Conservation (phyloP, 2,888 invertebrate species). For the Drosophila histrio region DNA sequence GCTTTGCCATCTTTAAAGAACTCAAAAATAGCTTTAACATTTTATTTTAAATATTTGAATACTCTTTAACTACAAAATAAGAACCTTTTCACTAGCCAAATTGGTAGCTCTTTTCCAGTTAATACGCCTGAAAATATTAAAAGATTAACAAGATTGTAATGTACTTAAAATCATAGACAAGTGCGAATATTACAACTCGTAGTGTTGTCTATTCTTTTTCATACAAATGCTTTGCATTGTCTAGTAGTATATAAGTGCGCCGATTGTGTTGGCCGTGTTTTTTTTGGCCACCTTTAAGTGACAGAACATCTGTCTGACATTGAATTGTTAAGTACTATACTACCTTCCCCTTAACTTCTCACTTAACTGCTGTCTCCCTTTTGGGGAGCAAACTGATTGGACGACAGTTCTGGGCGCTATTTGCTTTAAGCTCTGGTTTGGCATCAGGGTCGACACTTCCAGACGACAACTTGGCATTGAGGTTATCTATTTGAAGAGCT, state of each 20-base stretch:
- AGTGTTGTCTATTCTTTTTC: conserved; percentile 23
- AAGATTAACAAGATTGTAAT: not conserved
- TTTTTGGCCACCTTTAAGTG: conserved; percentile 27
- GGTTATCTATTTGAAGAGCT: conserved; percentile 59
- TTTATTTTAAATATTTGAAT: no score
- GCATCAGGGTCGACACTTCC: conserved; percentile 27
- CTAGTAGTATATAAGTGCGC: conserved; percentile 31
- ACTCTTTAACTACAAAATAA: no score
- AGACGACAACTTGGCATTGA: conserved; percentile 53
- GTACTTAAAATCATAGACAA: not conserved
- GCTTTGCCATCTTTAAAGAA: no score
- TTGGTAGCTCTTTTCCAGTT: no score
- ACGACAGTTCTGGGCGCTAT: conserved; percentile 37
- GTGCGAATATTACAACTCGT: conserved; percentile 11
- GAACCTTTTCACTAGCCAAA: no score
- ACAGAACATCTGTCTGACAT: conserved; percentile 30
- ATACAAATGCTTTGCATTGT: conserved; percentile 43
- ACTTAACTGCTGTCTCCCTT: not conserved
- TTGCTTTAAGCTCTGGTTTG: conserved; percentile 31
- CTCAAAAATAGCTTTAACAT: no score
- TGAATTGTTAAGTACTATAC: conserved; percentile 22
- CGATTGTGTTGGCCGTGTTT: no score
- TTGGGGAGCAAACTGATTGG: not conserved
- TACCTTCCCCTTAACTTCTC: no score
- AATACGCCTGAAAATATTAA: no score